These are phyloP conservation scores for Caligus rogercresseyi DNA, from an alignment of 1,140 invertebrate species.

Conservation along the genomic window DNA sequence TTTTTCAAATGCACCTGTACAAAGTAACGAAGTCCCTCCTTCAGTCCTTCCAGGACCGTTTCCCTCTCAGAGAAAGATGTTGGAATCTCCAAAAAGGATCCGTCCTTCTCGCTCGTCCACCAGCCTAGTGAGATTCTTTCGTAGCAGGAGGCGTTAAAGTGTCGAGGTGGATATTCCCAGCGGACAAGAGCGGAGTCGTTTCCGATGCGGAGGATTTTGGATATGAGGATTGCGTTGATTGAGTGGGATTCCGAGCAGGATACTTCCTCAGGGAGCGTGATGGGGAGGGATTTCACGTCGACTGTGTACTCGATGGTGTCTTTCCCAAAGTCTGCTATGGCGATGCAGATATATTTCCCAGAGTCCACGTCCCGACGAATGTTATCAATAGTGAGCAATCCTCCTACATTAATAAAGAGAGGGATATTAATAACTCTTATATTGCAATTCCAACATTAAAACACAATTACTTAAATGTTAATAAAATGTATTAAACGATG, in stretches of 20 bases:
- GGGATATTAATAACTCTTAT: no score
- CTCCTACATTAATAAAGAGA: neutral
- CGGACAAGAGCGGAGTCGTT: neutral
- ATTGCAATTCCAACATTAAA: no score
- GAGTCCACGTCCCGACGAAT: slow-evolving; percentile 4
- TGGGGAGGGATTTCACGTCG: neutral
- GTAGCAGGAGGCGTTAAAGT: neutral
- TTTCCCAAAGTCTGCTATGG: slow-evolving; percentile 4
- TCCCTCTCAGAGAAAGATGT: neutral
- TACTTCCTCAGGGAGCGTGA: neutral
- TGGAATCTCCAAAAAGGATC: neutral
- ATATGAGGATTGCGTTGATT: neutral
- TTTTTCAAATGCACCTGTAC: neutral
- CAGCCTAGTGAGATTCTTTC: neutral
- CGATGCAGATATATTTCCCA: slow-evolving; percentile 12
- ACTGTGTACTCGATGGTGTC: slow-evolving; percentile 8
- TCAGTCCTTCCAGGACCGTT: neutral
- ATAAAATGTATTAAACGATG: no score
- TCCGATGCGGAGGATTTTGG: neutral
- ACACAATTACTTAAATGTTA: no score
- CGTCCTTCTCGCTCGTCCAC: neutral
- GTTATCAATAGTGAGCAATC: neutral
- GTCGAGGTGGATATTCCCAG: neutral
- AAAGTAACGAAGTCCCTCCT: neutral
- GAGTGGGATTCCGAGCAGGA: neutral